Percentiles rank a stretch among this genome's conserved stretches.
Conservation (phyloP, 2,113 vertebrate species). For the Rhagologus leucostigma region DNA sequence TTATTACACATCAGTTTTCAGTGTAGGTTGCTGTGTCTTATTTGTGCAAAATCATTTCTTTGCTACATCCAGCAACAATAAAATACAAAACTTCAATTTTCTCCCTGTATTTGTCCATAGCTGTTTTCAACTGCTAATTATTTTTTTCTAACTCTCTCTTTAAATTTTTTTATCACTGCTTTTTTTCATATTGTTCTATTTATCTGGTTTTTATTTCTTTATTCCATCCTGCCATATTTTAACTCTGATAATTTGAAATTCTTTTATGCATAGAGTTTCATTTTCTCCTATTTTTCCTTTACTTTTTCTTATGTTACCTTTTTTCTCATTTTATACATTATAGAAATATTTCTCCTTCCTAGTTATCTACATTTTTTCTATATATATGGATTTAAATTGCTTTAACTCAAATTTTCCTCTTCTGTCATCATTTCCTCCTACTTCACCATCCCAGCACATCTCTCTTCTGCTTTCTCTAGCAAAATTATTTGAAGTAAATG, state of each 20-base stretch:
- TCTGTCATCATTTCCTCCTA: background rate
- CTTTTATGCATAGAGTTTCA: background rate
- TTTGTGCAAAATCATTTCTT: background rate
- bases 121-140: background rate
- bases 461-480: background rate
- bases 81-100: background rate
- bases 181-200: background rate
- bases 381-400: background rate
- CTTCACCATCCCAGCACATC: background rate
- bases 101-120: background rate
- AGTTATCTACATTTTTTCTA: background rate
- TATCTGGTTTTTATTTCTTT: background rate
- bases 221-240: background rate
- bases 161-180: background rate
- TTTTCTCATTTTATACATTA: background rate
- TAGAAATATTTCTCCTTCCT: background rate
- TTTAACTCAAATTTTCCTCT: background rate
- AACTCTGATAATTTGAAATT: background rate
- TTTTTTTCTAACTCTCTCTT: background rate
- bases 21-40: background rate
- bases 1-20: background rate
- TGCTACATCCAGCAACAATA: background rate
- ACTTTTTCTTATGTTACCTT: background rate
- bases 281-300: background rate
- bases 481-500: background rate